Conservation (phyloP, 2,797 vertebrate genomes). For the Platyrinchus mystaceus region DNA sequence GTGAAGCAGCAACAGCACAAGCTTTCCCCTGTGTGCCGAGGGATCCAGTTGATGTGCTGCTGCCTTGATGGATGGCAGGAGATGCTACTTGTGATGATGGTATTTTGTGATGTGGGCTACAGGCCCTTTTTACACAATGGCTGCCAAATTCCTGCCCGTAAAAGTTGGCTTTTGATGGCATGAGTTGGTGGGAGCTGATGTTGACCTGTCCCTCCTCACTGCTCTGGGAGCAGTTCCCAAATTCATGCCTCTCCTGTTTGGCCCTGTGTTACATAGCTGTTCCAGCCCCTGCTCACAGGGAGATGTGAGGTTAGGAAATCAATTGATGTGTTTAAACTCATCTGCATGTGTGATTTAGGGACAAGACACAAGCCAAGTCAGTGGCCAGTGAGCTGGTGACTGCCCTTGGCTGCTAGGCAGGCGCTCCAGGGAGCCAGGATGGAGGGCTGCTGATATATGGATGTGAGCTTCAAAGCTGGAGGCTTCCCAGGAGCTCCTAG, state of each 20-base stretch:
- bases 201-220: background rate
- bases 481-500: background rate
- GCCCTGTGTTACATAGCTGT: rapidly evolving
- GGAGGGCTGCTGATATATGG: background rate
- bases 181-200: background rate
- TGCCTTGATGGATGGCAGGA: background rate
- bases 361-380: background rate
- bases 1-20: background rate
- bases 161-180: background rate
- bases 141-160: background rate
- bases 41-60: background rate
- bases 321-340: background rate
- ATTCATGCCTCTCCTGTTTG: background rate
- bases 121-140: background rate
- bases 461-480: background rate
- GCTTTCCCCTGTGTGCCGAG: rapidly evolving
- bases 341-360: background rate
- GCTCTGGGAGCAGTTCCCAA: background rate
- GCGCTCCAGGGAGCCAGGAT: background rate
- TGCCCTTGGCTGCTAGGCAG: background rate
- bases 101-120: background rate
- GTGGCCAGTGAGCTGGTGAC: background rate
- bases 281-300: background rate
- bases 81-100: background rate
- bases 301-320: background rate